Conservation (phyloP, 2,797 vertebrate genomes). For the Platalea minor region DNA sequence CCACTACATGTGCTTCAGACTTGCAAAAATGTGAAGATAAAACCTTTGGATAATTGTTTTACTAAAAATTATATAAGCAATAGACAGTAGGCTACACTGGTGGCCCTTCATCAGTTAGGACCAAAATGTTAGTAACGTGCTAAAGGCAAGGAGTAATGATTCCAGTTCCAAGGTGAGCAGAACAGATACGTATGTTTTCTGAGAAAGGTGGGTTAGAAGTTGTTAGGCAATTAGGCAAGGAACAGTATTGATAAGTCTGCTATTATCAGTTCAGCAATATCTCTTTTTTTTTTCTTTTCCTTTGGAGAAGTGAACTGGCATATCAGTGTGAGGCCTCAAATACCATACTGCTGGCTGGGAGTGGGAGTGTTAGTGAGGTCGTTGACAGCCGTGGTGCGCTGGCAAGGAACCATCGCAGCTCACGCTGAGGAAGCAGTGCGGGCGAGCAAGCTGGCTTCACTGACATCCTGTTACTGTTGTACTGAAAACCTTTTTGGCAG, state of each 20-base stretch:
- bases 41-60: not conserved
- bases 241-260: not conserved
- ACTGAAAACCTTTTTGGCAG: conserved; percentile 37
- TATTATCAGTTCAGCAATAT: conserved; percentile 5
- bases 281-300: not conserved
- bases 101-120: conserved; percentile 11
- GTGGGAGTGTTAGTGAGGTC: not conserved
- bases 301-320: not conserved
- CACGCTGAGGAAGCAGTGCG: not conserved
- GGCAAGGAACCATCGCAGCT: not conserved
- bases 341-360: not conserved
- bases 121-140: not conserved
- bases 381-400: not conserved
- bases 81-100: conserved; percentile 3
- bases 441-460: not conserved
- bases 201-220: not conserved
- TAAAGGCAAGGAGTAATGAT: not conserved
- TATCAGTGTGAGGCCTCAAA: not conserved
- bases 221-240: not conserved
- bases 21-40: not conserved
- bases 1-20: not conserved
- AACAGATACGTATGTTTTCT: not conserved
- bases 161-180: not conserved
- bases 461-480: not conserved
- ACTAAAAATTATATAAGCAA: conserved; percentile 42